A percentile compares a stretch with the other conserved stretches of the same genome.
phyloP scores from a whole-genome alignment of 2,888 invertebrate genomes.

The Sacculina carcini region DNA sequence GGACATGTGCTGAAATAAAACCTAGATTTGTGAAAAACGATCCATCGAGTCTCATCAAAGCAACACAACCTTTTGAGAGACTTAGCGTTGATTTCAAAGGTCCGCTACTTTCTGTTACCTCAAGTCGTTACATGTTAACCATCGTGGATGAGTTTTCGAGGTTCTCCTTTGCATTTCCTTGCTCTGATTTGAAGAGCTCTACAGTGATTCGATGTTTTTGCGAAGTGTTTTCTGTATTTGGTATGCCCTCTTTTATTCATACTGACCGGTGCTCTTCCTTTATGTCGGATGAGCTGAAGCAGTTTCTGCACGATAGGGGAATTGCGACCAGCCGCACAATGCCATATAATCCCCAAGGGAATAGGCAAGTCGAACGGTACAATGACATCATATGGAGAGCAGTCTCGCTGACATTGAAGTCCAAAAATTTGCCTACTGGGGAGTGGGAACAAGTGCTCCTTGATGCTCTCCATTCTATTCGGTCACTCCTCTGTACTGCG shows the following conservation, averaged over 20 bases:
- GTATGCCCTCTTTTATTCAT: constrained; percentile 12
- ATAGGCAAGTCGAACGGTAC: constrained; percentile 11
- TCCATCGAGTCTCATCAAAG: constrained; percentile 11
- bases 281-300: constrained; percentile 12
- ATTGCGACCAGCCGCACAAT: constrained; percentile 12
- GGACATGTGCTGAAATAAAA: constrained; percentile 9
- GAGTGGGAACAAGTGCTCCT: constrained; percentile 10
- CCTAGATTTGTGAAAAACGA: constrained; percentile 3
- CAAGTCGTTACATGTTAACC: constrained; percentile 12
- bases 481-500: constrained; percentile 9
- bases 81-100: constrained; percentile 14
- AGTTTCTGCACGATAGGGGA: constrained; percentile 6
- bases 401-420: constrained; percentile 6
- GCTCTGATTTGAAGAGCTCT: constrained; percentile 10
- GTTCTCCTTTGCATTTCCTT: constrained; percentile 14
- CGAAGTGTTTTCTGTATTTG: constrained; percentile 12
- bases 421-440: not conserved
- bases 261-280: constrained; percentile 13
- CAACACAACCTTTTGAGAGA: constrained; percentile 13
- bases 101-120: constrained; percentile 11
- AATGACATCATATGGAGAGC: constrained; percentile 14
- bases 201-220: constrained; percentile 10
- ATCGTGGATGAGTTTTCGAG: constrained; percentile 14
- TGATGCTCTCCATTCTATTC: constrained; percentile 12
- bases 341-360: constrained; percentile 11